Percentiles rank a stretch among this genome's conserved stretches.
Evolutionary conservation across 2,113 vertebrate genomes (phyloP).

Genomic region (Calidris pugnax): DNA sequence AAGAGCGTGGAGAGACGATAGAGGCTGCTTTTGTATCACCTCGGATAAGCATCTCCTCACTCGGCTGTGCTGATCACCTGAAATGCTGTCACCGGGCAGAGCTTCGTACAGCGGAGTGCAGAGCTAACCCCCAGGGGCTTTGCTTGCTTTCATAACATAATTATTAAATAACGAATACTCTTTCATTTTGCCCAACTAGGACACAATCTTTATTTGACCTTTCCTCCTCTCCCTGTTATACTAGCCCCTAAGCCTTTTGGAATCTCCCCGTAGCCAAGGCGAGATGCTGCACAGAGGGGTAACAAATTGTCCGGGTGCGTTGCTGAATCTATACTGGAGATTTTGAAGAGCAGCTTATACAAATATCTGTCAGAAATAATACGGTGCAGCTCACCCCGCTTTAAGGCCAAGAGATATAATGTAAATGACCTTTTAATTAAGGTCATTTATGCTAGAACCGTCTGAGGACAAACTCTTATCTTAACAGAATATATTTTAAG

Average conservation of each 20-base stretch:
- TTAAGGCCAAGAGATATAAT: background rate
- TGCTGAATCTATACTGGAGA: background rate
- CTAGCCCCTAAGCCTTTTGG: background rate
- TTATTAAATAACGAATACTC: slow-evolving; percentile 33
- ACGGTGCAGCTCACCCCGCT: background rate
- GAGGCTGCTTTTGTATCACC: background rate
- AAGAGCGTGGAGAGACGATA: background rate
- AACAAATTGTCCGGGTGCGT: background rate
- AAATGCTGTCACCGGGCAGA: background rate
- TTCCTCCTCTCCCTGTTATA: slow-evolving; percentile 6
- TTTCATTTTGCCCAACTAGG: background rate
- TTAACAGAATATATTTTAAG: background rate
- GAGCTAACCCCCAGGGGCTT: background rate
- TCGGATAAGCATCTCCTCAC: background rate
- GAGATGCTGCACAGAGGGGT: background rate
- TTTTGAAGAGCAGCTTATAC: background rate
- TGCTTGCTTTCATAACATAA: background rate
- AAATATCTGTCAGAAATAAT: slow-evolving; percentile 29
- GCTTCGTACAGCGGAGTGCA: fast-evolving
- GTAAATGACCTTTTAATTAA: slow-evolving; percentile 41
- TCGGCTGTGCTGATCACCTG: background rate
- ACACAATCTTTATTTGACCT: slow-evolving; percentile 8
- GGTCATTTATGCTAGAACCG: background rate
- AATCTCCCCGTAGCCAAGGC: background rate
- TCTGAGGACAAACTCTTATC: background rate